These are phyloP conservation scores for Nesometra sesokonis DNA, from an alignment of 35 echinoderm and acorn worm species.

Conservation along the genomic window DNA sequence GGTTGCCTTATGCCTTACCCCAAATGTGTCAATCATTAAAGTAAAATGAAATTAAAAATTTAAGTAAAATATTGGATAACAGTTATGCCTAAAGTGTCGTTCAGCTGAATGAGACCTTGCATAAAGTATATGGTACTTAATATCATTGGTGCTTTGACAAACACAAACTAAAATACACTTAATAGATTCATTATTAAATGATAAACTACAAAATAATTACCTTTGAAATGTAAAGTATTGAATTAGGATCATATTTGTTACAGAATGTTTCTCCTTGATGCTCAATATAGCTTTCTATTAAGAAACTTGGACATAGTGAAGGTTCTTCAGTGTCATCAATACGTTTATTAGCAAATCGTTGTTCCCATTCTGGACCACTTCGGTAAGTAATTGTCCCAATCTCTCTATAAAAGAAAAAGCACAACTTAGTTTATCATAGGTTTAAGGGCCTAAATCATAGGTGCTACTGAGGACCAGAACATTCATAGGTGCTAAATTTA, in stretches of 20 bases:
- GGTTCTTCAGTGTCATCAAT: constrained; percentile 36
- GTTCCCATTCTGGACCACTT: constrained; percentile 91
- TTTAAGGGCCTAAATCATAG: neutral
- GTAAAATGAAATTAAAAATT: too few species aligned
- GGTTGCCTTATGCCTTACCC: too few species aligned
- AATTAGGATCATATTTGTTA: constrained; percentile 89
- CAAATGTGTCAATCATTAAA: too few species aligned
- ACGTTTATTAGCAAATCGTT: constrained; percentile 65
- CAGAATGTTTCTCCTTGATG: constrained; percentile 81
- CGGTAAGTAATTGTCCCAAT: constrained; percentile 89
- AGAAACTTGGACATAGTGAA: constrained; percentile 69
- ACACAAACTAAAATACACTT: too few species aligned
- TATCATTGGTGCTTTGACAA: too few species aligned
- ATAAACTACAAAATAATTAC: too few species aligned
- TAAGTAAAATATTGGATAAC: too few species aligned
- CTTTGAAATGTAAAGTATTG: constrained; percentile 92
- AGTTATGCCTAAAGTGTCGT: too few species aligned
- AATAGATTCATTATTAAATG: too few species aligned
- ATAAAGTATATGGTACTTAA: too few species aligned
- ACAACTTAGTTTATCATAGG: neutral
- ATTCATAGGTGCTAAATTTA: neutral
- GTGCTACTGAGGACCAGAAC: neutral
- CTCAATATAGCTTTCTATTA: constrained; percentile 78
- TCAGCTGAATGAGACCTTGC: too few species aligned
- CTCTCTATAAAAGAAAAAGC: constrained; percentile 44